Evolutionary conservation across 2,797 vertebrate species (phyloP).

Genomic region (Crenuchus spilurus): DNA sequence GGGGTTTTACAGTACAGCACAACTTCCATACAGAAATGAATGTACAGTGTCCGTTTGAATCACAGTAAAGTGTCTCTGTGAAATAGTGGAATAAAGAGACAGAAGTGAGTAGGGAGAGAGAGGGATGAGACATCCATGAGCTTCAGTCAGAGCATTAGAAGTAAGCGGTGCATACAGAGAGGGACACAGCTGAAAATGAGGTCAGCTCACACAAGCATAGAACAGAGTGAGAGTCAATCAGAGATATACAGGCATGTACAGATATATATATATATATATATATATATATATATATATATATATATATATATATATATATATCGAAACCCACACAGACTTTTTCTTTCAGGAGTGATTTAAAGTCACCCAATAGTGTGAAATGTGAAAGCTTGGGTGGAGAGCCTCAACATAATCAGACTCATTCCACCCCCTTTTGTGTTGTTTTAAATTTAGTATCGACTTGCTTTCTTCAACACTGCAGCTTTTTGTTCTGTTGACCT

Average conservation of each 20-base stretch:
- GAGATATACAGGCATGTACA: neutral
- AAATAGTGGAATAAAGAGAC: neutral
- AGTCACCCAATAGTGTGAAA: too few species aligned
- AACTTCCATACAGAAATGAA: neutral
- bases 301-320: too few species aligned
- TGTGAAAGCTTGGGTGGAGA: too few species aligned
- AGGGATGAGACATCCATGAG: neutral
- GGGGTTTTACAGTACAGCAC: conserved; percentile 9
- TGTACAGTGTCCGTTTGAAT: neutral
- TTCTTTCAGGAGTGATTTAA: too few species aligned
- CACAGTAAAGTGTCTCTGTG: neutral
- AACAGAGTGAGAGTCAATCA: neutral
- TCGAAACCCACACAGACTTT: too few species aligned
- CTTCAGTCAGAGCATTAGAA: neutral
- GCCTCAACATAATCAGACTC: too few species aligned
- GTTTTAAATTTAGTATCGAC: too few species aligned
- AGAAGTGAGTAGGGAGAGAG: neutral
- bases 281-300: too few species aligned
- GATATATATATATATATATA: too few species aligned
- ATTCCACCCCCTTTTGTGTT: too few species aligned
- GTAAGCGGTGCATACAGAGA: neutral
- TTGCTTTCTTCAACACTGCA: too few species aligned
- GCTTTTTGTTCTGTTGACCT: too few species aligned
- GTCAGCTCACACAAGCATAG: neutral
- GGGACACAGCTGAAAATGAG: neutral